Percentiles rank a stretch among this genome's conserved stretches.
Conservation (phyloP, 2,888 invertebrate species). For the Tenthredo mesomela region DNA sequence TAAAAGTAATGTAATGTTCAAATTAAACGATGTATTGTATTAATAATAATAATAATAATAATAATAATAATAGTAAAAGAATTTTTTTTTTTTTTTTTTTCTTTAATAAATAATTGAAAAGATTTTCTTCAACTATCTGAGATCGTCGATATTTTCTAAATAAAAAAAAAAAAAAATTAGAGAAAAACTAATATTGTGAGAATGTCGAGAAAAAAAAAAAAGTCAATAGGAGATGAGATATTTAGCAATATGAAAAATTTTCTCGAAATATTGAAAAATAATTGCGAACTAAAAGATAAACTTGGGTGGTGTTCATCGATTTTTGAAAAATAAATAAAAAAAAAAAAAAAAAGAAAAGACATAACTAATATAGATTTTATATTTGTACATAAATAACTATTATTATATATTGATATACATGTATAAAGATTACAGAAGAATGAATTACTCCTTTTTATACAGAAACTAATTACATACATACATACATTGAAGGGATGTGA, state of each 20-base stretch:
- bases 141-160: too few relatives aligned
- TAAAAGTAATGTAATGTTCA: slow-evolving; percentile 9
- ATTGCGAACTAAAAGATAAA: too few relatives aligned
- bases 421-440: slow-evolving; percentile 30
- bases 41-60: neutral
- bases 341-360: slow-evolving; percentile 45
- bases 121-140: too few relatives aligned
- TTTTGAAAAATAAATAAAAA: neutral
- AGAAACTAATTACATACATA: too few relatives aligned
- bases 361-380: slow-evolving; percentile 65
- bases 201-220: neutral
- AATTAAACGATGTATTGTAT: slow-evolving; percentile 5
- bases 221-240: neutral
- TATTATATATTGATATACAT: slow-evolving; percentile 35
- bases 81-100: neutral
- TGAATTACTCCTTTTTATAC: slow-evolving; percentile 48
- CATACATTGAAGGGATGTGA: slow-evolving; percentile 22
- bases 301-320: neutral
- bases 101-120: neutral
- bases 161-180: too few relatives aligned
- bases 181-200: neutral
- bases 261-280: neutral
- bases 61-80: neutral
- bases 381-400: slow-evolving; percentile 70
- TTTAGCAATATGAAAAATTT: slow-evolving; percentile 8